A percentile compares a stretch with the other conserved stretches of the same genome.
Evolutionary conservation across 2,797 vertebrate genomes (phyloP).

Genomic region (Potorous gilbertii): DNA sequence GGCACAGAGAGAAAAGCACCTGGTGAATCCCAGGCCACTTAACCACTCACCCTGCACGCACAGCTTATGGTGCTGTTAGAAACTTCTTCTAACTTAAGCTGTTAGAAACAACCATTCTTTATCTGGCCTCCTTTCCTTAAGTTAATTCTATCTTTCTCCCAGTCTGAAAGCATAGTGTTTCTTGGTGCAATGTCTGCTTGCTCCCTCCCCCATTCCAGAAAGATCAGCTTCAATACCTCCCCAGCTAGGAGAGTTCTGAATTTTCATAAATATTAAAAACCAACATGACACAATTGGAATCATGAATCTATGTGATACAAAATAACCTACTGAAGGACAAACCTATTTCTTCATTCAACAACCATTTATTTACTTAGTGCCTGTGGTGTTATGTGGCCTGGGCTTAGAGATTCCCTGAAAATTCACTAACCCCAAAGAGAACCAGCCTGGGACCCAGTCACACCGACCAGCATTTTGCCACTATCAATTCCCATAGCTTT

Average conservation of each 20-base stretch:
- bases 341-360: neutral
- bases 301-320: neutral
- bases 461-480: neutral
- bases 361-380: neutral
- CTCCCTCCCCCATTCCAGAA: neutral
- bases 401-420: neutral
- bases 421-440: neutral
- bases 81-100: neutral
- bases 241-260: neutral
- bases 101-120: neutral
- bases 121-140: neutral
- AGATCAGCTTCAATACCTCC: neutral
- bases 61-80: neutral
- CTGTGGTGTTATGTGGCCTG: neutral
- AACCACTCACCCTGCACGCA: neutral
- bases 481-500: neutral
- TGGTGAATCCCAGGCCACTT: neutral
- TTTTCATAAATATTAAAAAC: neutral
- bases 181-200: neutral
- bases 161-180: neutral
- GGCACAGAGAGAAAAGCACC: neutral
- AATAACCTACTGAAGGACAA: neutral
- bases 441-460: neutral
- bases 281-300: neutral
- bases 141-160: neutral